Conservation (phyloP, 2,113 vertebrate species). For the Python bivittatus region DNA sequence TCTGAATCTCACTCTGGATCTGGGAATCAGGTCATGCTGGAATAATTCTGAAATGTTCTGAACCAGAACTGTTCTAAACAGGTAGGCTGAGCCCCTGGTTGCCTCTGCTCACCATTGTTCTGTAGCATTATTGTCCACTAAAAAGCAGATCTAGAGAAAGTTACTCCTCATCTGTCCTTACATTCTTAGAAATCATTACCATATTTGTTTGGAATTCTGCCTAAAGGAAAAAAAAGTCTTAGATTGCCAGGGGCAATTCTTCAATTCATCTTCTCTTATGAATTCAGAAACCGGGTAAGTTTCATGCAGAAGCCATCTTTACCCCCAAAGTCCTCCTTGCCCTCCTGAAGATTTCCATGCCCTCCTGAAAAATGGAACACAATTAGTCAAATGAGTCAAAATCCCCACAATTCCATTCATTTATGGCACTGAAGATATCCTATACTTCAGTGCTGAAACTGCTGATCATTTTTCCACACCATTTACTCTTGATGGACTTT, state of each 20-base stretch:
- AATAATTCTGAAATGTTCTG: background rate
- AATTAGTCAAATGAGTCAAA: background rate
- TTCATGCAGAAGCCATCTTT: background rate
- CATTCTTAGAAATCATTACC: background rate
- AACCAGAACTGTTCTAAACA: background rate
- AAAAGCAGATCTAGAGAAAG: background rate
- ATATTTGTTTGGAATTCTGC: background rate
- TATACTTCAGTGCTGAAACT: background rate
- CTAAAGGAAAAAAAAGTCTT: background rate
- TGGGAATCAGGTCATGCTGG: background rate
- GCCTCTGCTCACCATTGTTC: background rate
- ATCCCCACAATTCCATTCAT: background rate
- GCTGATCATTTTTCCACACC: background rate
- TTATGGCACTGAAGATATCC: background rate
- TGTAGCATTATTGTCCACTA: background rate
- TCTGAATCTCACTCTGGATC: background rate
- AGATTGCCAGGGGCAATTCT: background rate
- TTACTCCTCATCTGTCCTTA: background rate
- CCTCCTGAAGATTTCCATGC: background rate
- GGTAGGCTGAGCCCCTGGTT: background rate
- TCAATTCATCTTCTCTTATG: background rate
- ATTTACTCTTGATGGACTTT: background rate
- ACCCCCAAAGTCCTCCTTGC: too few relatives aligned
- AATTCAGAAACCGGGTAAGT: background rate
- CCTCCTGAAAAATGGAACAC: background rate